A percentile compares a stretch with the other conserved stretches of the same genome.
These are phyloP conservation scores for Dolichotis patagonum DNA, from an alignment of 2,113 vertebrate species.

Conservation along the genomic window DNA sequence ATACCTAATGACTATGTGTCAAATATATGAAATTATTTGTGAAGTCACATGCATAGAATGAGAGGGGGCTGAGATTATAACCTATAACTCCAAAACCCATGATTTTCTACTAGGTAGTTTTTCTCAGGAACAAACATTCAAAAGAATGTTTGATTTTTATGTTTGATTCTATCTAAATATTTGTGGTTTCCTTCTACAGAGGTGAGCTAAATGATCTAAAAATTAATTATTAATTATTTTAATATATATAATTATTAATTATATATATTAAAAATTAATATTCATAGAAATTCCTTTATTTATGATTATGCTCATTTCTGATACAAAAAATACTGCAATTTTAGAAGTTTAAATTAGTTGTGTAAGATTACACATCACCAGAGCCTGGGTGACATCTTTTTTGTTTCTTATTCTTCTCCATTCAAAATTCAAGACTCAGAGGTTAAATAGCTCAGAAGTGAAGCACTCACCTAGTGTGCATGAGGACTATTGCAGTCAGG, in stretches of 20 bases:
- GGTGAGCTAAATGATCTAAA: background rate
- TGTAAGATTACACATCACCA: background rate
- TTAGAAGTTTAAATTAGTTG: background rate
- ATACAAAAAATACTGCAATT: background rate
- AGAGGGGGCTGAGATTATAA: background rate
- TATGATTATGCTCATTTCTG: background rate
- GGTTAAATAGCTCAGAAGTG: background rate
- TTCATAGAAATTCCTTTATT: background rate
- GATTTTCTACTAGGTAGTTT: background rate
- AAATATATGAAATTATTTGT: background rate
- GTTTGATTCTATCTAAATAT: background rate
- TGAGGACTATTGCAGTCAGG: no score
- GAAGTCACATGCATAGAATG: background rate
- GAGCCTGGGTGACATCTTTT: background rate
- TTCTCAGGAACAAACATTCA: background rate
- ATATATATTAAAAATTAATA: no score
- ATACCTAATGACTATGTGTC: background rate
- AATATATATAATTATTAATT: no score
- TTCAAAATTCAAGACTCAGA: background rate
- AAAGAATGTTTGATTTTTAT: background rate
- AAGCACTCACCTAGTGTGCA: background rate
- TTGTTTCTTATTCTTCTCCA: background rate
- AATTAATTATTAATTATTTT: no score
- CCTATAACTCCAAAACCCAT: background rate
- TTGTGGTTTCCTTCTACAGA: background rate